Conservation (phyloP, 2,797 vertebrate genomes). For the Microctenopoma stevenorrisi region DNA sequence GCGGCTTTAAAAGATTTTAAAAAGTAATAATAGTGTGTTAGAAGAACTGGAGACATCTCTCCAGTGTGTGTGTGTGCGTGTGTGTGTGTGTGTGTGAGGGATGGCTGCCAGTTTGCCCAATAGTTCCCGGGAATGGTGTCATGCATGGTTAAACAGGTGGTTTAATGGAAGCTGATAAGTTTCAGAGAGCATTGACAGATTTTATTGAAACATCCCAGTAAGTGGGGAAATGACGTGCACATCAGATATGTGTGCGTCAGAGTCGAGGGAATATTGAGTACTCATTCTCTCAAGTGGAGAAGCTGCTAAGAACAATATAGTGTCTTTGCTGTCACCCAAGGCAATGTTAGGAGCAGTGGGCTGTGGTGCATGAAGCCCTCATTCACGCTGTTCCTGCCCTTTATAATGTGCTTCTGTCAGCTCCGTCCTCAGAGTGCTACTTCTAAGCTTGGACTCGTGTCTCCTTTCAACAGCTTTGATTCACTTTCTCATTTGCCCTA, state of each 20-base stretch:
- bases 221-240: background rate
- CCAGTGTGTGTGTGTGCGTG: background rate
- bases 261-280: constrained; percentile 16
- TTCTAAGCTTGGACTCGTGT: constrained; percentile 51
- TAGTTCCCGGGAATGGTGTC: constrained; percentile 24
- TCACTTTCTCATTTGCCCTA: constrained; percentile 55
- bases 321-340: constrained; percentile 60
- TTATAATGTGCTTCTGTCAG: constrained; percentile 58
- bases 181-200: constrained; percentile 31
- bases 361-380: constrained; percentile 55
- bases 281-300: constrained; percentile 34
- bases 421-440: constrained; percentile 43
- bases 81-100: constrained; percentile 13
- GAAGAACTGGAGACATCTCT: constrained; percentile 47
- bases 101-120: constrained; percentile 43
- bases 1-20: constrained; percentile 75
- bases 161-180: constrained; percentile 17
- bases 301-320: constrained; percentile 35
- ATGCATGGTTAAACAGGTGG: constrained; percentile 42
- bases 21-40: constrained; percentile 73
- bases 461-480: constrained; percentile 60
- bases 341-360: constrained; percentile 50
- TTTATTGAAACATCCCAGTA: background rate
- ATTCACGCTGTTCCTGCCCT: constrained; percentile 49
- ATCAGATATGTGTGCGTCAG: constrained; percentile 8